Evolutionary conservation across 2,797 vertebrate genomes (phyloP), one percentile per base, ranked within the genome.

Genomic region (Cyclura pinguis): DNA sequence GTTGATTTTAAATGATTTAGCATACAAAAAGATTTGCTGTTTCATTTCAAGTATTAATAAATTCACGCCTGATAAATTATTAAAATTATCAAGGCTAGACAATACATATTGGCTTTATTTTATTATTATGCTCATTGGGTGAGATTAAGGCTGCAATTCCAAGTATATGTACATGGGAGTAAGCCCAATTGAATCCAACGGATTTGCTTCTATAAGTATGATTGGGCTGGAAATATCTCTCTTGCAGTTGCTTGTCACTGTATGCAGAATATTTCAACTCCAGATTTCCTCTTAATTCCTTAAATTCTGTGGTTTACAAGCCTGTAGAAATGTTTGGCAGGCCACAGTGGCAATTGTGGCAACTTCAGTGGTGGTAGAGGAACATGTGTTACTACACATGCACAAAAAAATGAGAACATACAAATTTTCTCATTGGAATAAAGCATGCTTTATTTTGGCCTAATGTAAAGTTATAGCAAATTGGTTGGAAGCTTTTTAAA

Each of bases 391-490:
- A n/a, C 50, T 32, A 87, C n/a, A 50, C 69, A 35, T 27, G 52
- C 35, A 80, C 62, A 18, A 85, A 20, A 91, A 76, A 86, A 67
- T 74, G 90, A 93, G 94, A 88, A 96, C 92, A 94, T 93, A 93
- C 96, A 93, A 94, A 96, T 96, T 95, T 35, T 94, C 95, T 93
- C 94, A 88, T 94, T 27, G 13, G 88, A 93, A 95, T 96, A 97
- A 97, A 95, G 96, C 96, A 95, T 96, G 96, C 95, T 97, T 97
- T 97, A 96, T 97, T 97, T 96, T 95, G 95, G 93, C 95, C 96
- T 97, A 97, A 97, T 97, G 97, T 97, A 97, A 98, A 97, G 96
- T 97, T 98, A 96, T 96, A 94, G 96, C 96, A 97, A 97, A 97
- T 97, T 97, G 96, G 95, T 96, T 96, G 92, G 96, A 97, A 97